Base-by-base conservation (phyloP, 2,888 invertebrate species). In the Rhogogaster chlorosoma region DNA sequence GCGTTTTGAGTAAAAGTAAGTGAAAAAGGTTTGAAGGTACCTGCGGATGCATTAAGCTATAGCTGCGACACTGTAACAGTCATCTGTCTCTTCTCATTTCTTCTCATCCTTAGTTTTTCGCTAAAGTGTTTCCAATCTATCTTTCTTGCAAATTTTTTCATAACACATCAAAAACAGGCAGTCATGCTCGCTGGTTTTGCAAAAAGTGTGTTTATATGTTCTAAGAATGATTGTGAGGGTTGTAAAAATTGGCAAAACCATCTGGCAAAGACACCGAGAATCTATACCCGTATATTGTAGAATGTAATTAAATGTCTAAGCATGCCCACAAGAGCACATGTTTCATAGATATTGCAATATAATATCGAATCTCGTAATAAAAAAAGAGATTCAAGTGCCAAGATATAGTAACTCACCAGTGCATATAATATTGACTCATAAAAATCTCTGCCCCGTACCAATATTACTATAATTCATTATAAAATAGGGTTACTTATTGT, bases 11-110 rank as follows among this genome's bases (percentile, higher is more conserved):
- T 38, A 5, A 38, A 38, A 22, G 67, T 36, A 15, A 61, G 64
- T 80, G 73, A 83, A 64, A 84, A 85, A 86, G 73, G 86, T 80
- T 53, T 80, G 92, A 92, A 92, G 92, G 92, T 92, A 92, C 92
- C 92, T 91, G 91, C 89, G 89, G 88, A 90, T 90, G 89, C 91
- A 92, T 91, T 89, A 90, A 92, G 92, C 92, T 92, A 92, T 91
- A 91, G 91, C 92, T 92, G 92, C 92, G 91, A 90, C 92, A 92
- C 91, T 92, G 90, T 91, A 88, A 89, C 89, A 88, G 89, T 87
- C 88, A 87, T 89, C 87, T 89, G 88, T 89, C 85, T 88, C 87
- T 89, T 88, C 88, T 85, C 82, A 87, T 87, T 85, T 86, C 80
- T 86, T 87, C 53, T 84, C 83, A 84, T 73, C 36, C 84, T 32